A percentile compares a stretch with the other conserved stretches of the same genome.
Evolutionary conservation across 2,797 vertebrate genomes (phyloP).

Genomic region (Acanthopagrus latus): DNA sequence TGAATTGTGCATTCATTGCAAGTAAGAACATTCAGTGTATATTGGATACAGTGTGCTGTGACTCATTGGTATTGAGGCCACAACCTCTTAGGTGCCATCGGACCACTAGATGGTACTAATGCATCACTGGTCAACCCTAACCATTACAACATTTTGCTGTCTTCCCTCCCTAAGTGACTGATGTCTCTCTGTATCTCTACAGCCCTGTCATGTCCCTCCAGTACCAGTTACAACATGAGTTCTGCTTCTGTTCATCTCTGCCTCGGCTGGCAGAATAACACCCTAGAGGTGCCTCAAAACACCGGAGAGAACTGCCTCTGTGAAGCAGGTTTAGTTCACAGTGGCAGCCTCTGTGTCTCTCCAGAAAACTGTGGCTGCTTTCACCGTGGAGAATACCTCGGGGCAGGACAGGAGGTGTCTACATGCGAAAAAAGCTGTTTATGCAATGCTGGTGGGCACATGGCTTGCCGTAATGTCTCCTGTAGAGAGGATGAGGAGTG

Average conservation of each 20-base stretch:
- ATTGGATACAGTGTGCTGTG: constrained; percentile 8
- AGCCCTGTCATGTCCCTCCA: constrained; percentile 79
- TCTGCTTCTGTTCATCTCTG: constrained; percentile 77
- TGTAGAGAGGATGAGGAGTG: constrained; percentile 75
- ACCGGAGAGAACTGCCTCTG: constrained; percentile 83
- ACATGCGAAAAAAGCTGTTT: constrained; percentile 73
- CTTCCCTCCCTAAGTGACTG: constrained; percentile 37
- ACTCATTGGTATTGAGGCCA: constrained; percentile 49
- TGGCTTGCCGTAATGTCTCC: constrained; percentile 54
- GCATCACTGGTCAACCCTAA: constrained; percentile 75
- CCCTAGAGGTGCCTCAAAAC: constrained; percentile 42
- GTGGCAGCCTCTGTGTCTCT: constrained; percentile 65
- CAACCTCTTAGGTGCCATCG: constrained; percentile 45
- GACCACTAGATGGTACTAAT: constrained; percentile 84
- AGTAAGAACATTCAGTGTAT: neutral
- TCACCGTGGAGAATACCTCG: constrained; percentile 60
- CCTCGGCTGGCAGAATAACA: constrained; percentile 34
- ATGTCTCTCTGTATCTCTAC: constrained; percentile 58
- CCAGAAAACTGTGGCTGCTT: constrained; percentile 74
- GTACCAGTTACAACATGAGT: constrained; percentile 78
- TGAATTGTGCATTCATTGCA: constrained; percentile 18
- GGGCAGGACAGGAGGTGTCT: constrained; percentile 73
- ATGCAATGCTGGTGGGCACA: constrained; percentile 64
- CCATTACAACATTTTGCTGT: constrained; percentile 41
- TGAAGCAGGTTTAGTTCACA: constrained; percentile 73